Conservation (phyloP, 2,113 vertebrate species). For the Plestiodon gilberti region DNA sequence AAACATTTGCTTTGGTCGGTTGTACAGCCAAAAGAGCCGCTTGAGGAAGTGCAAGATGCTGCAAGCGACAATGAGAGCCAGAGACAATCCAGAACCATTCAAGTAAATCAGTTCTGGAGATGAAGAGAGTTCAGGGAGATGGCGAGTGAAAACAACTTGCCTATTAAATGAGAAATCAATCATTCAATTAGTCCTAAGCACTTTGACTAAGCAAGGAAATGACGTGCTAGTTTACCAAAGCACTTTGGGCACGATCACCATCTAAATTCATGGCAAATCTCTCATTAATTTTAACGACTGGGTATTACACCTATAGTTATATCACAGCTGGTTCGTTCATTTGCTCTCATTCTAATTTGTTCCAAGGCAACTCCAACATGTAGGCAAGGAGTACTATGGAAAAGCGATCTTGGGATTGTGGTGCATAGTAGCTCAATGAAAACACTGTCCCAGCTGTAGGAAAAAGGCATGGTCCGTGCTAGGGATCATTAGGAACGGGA, state of each 20-base stretch:
- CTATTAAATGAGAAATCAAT: conserved; percentile 6
- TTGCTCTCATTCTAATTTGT: not conserved
- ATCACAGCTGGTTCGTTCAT: not conserved
- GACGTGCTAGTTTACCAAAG: not conserved
- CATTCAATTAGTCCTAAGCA: not conserved
- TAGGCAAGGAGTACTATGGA: too few relatives aligned
- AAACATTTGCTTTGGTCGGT: conserved; percentile 59
- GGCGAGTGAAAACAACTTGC: conserved; percentile 29
- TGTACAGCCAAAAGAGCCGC: conserved; percentile 33
- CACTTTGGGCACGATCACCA: not conserved
- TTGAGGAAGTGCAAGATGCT: conserved; percentile 12
- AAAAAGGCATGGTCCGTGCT: too few relatives aligned
- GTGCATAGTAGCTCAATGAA: too few relatives aligned
- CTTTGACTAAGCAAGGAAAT: conserved; percentile 16
- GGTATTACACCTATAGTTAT: not conserved
- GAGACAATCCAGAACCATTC: not conserved
- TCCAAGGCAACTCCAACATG: too few relatives aligned
- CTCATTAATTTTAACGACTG: not conserved
- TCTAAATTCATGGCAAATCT: not conserved
- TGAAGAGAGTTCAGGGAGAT: not conserved
- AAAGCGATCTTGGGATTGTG: too few relatives aligned
- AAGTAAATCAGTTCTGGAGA: conserved; percentile 30
- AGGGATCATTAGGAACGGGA: too few relatives aligned
- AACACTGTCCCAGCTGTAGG: too few relatives aligned
- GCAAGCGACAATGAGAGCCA: not conserved